A percentile compares a stretch with the other conserved stretches of the same genome.
Conservation (phyloP, 2,888 invertebrate species). For the Lepeophtheirus nordmannii region DNA sequence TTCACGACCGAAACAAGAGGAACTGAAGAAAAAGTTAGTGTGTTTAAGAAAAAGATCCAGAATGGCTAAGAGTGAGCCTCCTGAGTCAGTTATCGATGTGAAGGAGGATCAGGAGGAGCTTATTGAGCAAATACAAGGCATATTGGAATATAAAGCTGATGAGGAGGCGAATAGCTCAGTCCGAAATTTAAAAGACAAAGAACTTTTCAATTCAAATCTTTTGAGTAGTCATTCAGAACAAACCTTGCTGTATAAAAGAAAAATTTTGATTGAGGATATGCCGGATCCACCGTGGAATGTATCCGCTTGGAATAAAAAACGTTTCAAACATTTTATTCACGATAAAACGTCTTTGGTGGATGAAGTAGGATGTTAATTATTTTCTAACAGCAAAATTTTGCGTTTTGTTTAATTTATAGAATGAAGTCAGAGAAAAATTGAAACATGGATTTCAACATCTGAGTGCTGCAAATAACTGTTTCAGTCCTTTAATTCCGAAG, state of each 20-base stretch:
- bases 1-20: too few relatives aligned
- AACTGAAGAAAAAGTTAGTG: too few relatives aligned
- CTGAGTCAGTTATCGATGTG: neutral
- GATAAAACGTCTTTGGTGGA: neutral
- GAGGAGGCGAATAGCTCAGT: neutral
- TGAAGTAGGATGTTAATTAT: neutral
- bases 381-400: neutral
- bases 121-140: neutral
- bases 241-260: neutral
- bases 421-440: neutral
- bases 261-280: neutral
- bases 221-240: neutral
- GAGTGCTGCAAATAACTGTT: neutral
- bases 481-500: neutral
- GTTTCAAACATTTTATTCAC: neutral
- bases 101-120: neutral
- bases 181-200: neutral
- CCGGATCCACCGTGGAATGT: neutral
- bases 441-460: neutral
- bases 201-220: neutral
- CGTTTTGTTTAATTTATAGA: neutral
- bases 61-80: too few relatives aligned
- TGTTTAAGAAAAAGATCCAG: too few relatives aligned
- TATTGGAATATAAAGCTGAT: neutral
- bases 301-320: neutral